Base-by-base conservation (phyloP, 1,140 invertebrate species). In the Scaptomyza hsui region DNA sequence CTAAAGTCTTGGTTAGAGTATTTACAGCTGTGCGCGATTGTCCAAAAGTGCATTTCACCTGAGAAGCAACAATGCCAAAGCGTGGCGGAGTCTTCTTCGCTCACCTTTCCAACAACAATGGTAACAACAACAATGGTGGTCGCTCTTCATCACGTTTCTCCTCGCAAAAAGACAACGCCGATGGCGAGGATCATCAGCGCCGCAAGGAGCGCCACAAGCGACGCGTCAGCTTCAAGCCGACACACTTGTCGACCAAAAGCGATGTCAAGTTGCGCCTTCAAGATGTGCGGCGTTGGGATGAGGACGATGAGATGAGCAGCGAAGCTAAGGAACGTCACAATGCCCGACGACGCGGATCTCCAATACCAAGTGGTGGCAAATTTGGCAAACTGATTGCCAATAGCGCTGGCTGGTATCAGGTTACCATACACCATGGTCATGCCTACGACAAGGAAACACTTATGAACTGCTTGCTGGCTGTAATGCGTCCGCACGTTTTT, bases 361-460 rank as follows among this genome's bases (percentile, higher is more conserved):
- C 78, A 2, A 71, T 76, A 64, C 70, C 72, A 0, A 37, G 32
- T 19, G 72, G 90, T 1, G 90, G 81, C 4, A 91, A 90, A 72
- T 90, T 91, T 37, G 83, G 72, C 29, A 89, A 90, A 73, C 73
- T 85, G 1, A 47, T 77, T 29, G 75, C 67, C 29, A 91, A 76
- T 73, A 48, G 18, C 16, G 72, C 63, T 75, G 90, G 90, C 42
- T 91, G 90, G 90, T 91, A 91, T 53, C 90, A 91, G 76, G 72
- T 91, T 3, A 81, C 88, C 1, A 29, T 29, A 37, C 10, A 37
- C 3, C 12, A 94, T 92, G 95, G 95, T 32, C 93, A 94, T 6
- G 95, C 95, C 89, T 95, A 96, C 89, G 94, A 94, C 1, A 96
- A 95, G 86, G 93, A 94, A 24, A 94, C 94, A 55, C 53, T 96